Percentiles rank a stretch among this genome's conserved stretches.
Conservation (phyloP, 2,888 invertebrate species). For the Agonopterix alstromeriana region DNA sequence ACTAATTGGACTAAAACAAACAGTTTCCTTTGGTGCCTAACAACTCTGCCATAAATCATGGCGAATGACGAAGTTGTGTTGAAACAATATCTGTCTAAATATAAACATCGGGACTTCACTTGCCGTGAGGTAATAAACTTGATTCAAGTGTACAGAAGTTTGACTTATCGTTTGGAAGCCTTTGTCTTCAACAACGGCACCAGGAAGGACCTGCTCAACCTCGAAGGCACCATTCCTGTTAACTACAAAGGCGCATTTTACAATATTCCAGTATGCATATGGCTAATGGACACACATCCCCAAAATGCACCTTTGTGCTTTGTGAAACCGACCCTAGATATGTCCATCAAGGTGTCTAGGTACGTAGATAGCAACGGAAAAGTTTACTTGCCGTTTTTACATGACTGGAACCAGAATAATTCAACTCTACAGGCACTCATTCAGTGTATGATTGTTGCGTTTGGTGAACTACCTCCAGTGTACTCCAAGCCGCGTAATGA, state of each 20-base stretch:
- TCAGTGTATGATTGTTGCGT: slow-evolving; percentile 93
- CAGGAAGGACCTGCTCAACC: slow-evolving; percentile 86
- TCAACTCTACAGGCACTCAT: slow-evolving; percentile 94
- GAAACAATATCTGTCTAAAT: slow-evolving; percentile 59
- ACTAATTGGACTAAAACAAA: background rate
- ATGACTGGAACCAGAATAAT: slow-evolving; percentile 90
- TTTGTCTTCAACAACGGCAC: slow-evolving; percentile 93
- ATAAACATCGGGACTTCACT: slow-evolving; percentile 64
- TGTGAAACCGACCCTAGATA: slow-evolving; percentile 95
- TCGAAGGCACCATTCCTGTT: slow-evolving; percentile 96
- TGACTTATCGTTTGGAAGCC: slow-evolving; percentile 63
- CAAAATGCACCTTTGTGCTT: slow-evolving; percentile 96
- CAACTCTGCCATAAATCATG: slow-evolving; percentile 29
- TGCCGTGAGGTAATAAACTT: slow-evolving; percentile 62
- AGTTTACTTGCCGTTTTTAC: slow-evolving; percentile 96
- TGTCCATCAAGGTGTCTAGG: slow-evolving; percentile 96
- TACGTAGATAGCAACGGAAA: slow-evolving; percentile 97
- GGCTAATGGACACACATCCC: slow-evolving; percentile 98
- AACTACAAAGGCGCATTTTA: slow-evolving; percentile 91
- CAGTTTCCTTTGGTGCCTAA: slow-evolving; percentile 1
- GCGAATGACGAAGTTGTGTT: slow-evolving; percentile 60
- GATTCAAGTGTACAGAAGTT: slow-evolving; percentile 61
- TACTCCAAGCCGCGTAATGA: slow-evolving; percentile 83
- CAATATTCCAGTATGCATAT: slow-evolving; percentile 97
- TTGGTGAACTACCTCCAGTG: slow-evolving; percentile 97